Evolutionary conservation across 2,797 vertebrate genomes (phyloP).

Genomic region (Buceros bicornis): DNA sequence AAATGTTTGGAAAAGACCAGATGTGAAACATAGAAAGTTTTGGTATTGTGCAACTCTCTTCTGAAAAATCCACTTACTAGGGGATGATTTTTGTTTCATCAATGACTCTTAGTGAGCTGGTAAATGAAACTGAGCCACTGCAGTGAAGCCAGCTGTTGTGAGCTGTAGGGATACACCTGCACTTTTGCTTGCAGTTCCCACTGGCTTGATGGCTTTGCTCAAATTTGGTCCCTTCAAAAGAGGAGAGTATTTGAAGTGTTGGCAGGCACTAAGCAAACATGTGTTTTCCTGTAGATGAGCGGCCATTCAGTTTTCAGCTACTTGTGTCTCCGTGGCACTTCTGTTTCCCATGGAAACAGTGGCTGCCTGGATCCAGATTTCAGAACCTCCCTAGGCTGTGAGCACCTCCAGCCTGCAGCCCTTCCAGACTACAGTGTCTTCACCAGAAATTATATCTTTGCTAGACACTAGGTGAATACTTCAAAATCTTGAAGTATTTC

Average conservation of each 20-base stretch:
- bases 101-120: background rate
- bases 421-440: background rate
- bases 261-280: background rate
- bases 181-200: background rate
- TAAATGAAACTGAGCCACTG: background rate
- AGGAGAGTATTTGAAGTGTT: background rate
- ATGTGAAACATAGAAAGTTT: accelerated
- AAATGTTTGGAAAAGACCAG: background rate
- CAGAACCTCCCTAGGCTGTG: background rate
- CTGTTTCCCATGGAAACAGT: background rate
- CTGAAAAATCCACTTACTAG: background rate
- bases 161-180: background rate
- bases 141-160: background rate
- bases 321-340: background rate
- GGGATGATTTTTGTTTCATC: background rate
- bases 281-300: accelerated
- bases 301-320: background rate
- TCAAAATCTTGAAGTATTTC: background rate
- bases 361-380: background rate
- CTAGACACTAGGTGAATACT: background rate
- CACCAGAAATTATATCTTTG: background rate
- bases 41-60: background rate
- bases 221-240: background rate
- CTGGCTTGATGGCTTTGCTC: background rate
- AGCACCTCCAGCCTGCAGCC: background rate